Percentiles rank a stretch among this genome's conserved stretches.
Evolutionary conservation across 2,113 vertebrate species (phyloP).

Genomic region (Tragelaphus scriptus): DNA sequence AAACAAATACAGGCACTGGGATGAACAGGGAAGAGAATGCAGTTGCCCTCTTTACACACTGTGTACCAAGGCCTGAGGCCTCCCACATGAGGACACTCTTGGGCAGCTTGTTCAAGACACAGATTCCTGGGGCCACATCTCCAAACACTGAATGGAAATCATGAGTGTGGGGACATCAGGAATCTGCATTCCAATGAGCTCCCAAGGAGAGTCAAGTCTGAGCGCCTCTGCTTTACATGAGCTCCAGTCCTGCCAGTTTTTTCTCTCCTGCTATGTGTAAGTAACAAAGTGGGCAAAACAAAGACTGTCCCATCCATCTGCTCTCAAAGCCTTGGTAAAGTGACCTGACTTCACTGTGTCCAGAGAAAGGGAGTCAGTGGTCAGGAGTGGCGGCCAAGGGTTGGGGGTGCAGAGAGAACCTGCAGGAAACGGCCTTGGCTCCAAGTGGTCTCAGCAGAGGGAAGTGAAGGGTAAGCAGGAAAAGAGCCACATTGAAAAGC

Average conservation of each 20-base stretch:
- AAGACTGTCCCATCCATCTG: background rate
- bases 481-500: background rate
- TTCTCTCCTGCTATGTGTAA: background rate
- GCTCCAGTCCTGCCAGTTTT: background rate
- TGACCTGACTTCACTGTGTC: background rate
- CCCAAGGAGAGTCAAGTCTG: background rate
- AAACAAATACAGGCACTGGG: background rate
- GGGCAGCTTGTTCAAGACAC: background rate
- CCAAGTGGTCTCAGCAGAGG: background rate
- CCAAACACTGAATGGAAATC: background rate
- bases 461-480: background rate
- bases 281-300: background rate
- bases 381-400: accelerated
- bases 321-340: background rate
- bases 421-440: background rate
- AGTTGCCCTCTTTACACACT: background rate
- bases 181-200: background rate
- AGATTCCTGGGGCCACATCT: background rate
- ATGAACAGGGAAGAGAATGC: background rate
- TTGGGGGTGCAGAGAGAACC: background rate
- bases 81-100: background rate
- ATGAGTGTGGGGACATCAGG: background rate
- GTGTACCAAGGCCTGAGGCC: background rate
- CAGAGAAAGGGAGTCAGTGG: background rate
- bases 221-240: background rate